Conservation (phyloP, 2,888 invertebrate genomes). For the Platycnemis pennipes region DNA sequence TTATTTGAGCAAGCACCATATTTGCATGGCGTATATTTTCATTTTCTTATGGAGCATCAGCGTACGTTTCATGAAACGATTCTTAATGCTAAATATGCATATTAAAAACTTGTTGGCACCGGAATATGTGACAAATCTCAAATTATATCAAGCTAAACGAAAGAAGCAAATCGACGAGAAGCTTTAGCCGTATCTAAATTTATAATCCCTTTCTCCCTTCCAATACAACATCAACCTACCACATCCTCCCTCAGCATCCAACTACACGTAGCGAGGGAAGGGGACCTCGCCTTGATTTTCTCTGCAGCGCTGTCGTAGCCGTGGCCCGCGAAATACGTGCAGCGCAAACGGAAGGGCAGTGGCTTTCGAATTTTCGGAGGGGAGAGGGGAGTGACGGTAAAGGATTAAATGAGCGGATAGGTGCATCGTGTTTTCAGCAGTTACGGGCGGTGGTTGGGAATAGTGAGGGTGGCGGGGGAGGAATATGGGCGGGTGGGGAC, state of each 20-base stretch:
- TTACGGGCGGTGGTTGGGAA: neutral
- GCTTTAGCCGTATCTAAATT: too few species aligned
- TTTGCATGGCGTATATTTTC: too few species aligned
- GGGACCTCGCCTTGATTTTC: neutral
- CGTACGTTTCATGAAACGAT: too few species aligned
- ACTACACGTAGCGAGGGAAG: too few species aligned
- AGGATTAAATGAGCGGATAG: neutral
- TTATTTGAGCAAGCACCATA: too few species aligned
- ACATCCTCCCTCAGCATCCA: too few species aligned
- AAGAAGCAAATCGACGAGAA: too few species aligned
- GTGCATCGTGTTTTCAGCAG: slow-evolving; percentile 1
- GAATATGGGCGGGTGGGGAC: neutral
- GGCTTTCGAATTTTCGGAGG: slow-evolving; percentile 7
- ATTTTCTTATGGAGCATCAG: too few species aligned
- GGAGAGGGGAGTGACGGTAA: neutral
- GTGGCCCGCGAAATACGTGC: neutral
- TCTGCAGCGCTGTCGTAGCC: neutral
- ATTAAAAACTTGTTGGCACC: too few species aligned
- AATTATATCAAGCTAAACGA: too few species aligned
- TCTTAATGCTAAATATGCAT: too few species aligned
- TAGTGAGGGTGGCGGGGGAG: neutral
- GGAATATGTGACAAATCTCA: too few species aligned
- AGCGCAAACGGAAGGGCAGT: neutral
- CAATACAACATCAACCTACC: neutral
- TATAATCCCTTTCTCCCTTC: neutral